Base-by-base conservation (phyloP, 2,113 vertebrate genomes). In the Phaethornis superciliosus region DNA sequence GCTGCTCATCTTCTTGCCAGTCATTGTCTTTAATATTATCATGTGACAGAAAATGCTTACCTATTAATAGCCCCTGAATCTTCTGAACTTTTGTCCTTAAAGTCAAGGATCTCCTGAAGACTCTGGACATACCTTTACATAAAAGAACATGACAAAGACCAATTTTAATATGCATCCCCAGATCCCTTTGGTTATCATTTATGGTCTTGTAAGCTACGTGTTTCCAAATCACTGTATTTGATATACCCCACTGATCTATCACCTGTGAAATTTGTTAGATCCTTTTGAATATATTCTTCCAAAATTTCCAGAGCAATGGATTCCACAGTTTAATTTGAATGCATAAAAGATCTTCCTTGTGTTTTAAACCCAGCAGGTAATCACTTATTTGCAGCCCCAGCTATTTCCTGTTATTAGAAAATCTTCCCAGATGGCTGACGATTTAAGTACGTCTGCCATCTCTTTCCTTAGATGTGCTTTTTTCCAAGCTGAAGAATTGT, bases 81-180 rank as follows among this genome's bases (percentile, higher is more conserved):
- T n/a, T 98, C 97, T 37, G 98, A 97, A 90, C 98, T 98, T 98
- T 98, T 99, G 74, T 99, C 98, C 94, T 98, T 99, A 95, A 99
- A 99, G 90, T 99, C 98, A 55, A 99, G 98, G 81, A 99, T 99
- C 67, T 99, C 99, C 93, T 99, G 97, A 90, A 99, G 98, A 96
- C 99, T 99, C 91, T 99, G 99, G 75, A 99, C 98, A 47, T 99
- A 99, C 99, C 99, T 99, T 93, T 93, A 71, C 92, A 96, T 28
- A 70, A 96, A 88, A 92, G 65, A 97, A 88, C 1, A 13, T 23
- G 20, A 81, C 32, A 93, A 91, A 93, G 21, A 83, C 28, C 14
- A 74, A 2, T 81, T 77, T 24, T 81, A 64, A 58, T 40, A 60
- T 6, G 4, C 17, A 20, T 74, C 33, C 51, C 28, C 13, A 78